These are phyloP conservation scores for Cydia amplana DNA, from an alignment of 1,140 invertebrate species.

Conservation along the genomic window DNA sequence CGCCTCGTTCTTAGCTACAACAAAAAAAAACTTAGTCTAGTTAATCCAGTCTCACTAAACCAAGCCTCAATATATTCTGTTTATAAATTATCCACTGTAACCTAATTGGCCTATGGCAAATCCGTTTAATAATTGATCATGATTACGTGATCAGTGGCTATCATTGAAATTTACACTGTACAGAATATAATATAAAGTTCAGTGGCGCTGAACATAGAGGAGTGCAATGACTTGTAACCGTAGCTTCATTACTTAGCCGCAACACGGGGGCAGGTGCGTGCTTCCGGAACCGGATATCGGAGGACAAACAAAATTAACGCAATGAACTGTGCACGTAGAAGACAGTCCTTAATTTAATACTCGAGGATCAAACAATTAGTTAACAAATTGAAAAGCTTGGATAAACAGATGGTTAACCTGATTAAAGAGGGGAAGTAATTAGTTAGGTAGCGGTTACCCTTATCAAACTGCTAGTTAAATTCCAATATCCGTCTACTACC, in stretches of 20 bases:
- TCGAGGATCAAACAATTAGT: slow-evolving; percentile 35
- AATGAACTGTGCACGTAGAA: slow-evolving; percentile 46
- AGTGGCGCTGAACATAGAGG: slow-evolving; percentile 39
- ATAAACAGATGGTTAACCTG: slow-evolving; percentile 24
- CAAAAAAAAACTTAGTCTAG: neutral
- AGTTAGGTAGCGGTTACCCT: neutral
- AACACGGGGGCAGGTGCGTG: slow-evolving; percentile 59
- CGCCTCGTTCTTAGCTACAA: too few relatives aligned
- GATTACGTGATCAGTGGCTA: neutral
- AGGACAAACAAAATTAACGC: slow-evolving; percentile 70
- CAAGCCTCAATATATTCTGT: too few relatives aligned
- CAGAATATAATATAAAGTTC: slow-evolving; percentile 29
- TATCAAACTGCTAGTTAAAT: neutral
- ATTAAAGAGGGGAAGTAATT: slow-evolving; percentile 6
- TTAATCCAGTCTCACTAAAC: neutral
- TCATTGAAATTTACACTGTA: neutral
- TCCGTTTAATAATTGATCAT: slow-evolving; percentile 19
- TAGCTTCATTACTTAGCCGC: slow-evolving; percentile 73
- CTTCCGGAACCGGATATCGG: slow-evolving; percentile 70
- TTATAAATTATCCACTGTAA: slow-evolving; percentile 20
- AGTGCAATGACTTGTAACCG: slow-evolving; percentile 50
- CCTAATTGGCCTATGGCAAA: slow-evolving; percentile 22
- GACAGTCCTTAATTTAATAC: slow-evolving; percentile 39
- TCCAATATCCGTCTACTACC: neutral
- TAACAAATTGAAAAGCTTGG: slow-evolving; percentile 33